A percentile compares a stretch with the other conserved stretches of the same genome.
phyloP scores from a whole-genome alignment of 2,113 vertebrate species.

The Centropus bengalensis region DNA sequence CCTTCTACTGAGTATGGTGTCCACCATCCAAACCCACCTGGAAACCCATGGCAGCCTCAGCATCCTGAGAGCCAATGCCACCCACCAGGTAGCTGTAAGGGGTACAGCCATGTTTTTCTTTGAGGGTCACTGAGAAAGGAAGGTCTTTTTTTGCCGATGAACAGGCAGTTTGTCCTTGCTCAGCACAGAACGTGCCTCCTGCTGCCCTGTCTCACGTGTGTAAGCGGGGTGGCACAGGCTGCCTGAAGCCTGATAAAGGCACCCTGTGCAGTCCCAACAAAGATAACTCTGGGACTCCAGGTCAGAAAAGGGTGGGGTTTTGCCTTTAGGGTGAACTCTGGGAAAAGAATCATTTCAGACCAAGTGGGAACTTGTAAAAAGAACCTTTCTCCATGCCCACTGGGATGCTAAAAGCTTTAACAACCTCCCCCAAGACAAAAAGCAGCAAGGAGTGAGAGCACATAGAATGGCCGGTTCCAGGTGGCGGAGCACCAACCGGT shows the following conservation, averaged over 20 bases:
- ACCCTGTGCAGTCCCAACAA: not conserved
- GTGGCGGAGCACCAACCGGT: not conserved
- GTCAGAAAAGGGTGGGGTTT: not conserved
- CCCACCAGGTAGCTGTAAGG: not conserved
- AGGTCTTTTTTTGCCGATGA: not conserved
- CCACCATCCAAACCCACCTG: not conserved
- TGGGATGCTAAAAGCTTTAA: not conserved
- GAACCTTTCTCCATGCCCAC: slow-evolving; percentile 32
- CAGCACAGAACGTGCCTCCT: not conserved
- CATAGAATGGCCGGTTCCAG: not conserved
- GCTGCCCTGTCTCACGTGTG: not conserved
- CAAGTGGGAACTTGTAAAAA: not conserved
- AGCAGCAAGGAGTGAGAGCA: not conserved
- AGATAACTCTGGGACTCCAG: not conserved
- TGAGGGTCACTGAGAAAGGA: not conserved
- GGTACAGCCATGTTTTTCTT: not conserved
- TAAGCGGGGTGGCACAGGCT: not conserved
- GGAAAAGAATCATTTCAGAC: not conserved
- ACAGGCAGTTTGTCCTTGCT: not conserved
- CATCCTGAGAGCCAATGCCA: not conserved
- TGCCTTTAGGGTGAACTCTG: not conserved
- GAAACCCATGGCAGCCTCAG: not conserved
- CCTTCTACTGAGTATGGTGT: accelerated
- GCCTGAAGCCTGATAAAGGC: not conserved
- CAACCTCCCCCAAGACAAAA: not conserved